Evolutionary conservation across 2,888 invertebrate species (phyloP), one percentile per base, ranked within the genome.

Genomic region (Polymixis lichenea): DNA sequence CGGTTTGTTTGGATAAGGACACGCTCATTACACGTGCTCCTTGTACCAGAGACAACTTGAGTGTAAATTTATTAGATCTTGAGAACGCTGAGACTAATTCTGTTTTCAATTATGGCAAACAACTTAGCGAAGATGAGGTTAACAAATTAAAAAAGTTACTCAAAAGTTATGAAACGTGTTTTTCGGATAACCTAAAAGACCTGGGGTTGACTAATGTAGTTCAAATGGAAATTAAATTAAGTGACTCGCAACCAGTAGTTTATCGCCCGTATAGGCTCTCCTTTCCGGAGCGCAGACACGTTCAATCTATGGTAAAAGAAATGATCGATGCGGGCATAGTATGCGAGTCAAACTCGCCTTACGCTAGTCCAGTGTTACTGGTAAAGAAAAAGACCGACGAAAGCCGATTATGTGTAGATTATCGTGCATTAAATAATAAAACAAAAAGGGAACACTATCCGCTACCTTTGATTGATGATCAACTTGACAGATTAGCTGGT

Each of bases 61-160:
- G 32, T 32, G 32, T 32, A 3, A 32, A 32, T 32, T 32, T 32
- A 32, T 32, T 32, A 32, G 32, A 32, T 32, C 32, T 32, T 32
- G 32, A 32, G 32, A 32, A 32, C 32, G 32, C 32, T 32, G 32
- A 32, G 32, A 32, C 32, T 32, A 32, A 32, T 32, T 32, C 32
- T 32, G 32, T 4, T 3, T 55, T 69, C 43, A 70, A 70, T 70
- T 70, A 60, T 60, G 69, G 69, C 49, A 60, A 60, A 60, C 69
- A 60, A 11, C 25, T 68, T 11, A 43, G 25, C 5, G n/a, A 55
- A n/a, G 0, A 11, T 67, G 67, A 67, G 15, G 9, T 67, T 25
- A 25, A 55, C 6, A 1, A 19, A 25, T 67, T 67, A 55, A 67
- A 38, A 55, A 5, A 32, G 17, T 2, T 67, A 17, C 67, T 67